Evolutionary conservation across 1,140 invertebrate genomes (phyloP).

Genomic region (Saxidomus purpurata): DNA sequence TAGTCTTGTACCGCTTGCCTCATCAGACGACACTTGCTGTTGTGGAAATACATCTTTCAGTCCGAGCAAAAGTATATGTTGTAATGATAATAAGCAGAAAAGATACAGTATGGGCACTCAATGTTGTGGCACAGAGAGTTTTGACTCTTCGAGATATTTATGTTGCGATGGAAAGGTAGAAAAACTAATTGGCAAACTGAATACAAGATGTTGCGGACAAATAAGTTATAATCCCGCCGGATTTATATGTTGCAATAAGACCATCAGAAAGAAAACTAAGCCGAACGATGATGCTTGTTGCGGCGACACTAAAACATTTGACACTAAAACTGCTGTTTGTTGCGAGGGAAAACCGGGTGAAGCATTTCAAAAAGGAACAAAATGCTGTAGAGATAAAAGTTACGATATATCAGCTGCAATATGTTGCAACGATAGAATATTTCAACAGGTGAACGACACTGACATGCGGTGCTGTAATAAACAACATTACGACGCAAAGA

Average conservation of each 20-base stretch:
- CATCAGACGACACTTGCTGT: conserved; percentile 30
- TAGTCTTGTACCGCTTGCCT: background rate
- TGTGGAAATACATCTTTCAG: conserved; percentile 47
- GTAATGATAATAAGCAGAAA: conserved; percentile 53
- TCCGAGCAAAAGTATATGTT: conserved; percentile 51
- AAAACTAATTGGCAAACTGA: conserved; percentile 26
- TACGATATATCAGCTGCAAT: conserved; percentile 6
- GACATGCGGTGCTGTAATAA: conserved; percentile 30
- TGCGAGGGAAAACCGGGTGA: conserved; percentile 12
- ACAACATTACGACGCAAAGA: background rate
- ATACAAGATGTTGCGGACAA: conserved; percentile 58
- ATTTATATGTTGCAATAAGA: conserved; percentile 27
- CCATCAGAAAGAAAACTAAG: conserved; percentile 20
- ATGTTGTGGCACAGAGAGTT: conserved; percentile 58
- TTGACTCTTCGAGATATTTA: conserved; percentile 37
- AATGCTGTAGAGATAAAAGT: conserved; percentile 33
- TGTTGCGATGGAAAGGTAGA: conserved; percentile 56
- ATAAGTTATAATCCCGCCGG: conserved; percentile 57
- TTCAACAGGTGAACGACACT: background rate
- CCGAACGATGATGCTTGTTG: conserved; percentile 16
- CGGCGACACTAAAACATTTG: conserved; percentile 42
- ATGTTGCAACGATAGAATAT: conserved; percentile 15
- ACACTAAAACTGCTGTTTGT: conserved; percentile 35
- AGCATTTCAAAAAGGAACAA: background rate
- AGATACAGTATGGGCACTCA: conserved; percentile 2